Evolutionary conservation across 2,113 vertebrate species (phyloP).

Genomic region (Arvicanthis niloticus): DNA sequence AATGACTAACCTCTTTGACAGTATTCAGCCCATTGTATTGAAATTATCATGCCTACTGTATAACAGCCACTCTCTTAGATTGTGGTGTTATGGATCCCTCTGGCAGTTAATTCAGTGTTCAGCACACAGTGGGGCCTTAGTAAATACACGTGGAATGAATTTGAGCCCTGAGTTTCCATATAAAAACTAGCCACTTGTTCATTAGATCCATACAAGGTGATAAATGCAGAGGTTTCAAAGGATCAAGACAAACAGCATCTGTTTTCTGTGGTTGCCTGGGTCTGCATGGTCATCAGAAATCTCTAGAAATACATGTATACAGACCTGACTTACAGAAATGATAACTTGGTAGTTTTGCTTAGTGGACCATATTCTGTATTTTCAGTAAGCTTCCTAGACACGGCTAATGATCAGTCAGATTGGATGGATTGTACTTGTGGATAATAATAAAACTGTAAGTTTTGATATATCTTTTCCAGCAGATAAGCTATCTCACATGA

Average conservation of each 20-base stretch:
- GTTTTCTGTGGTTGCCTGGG: not conserved
- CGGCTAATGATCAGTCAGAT: not conserved
- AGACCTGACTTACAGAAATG: not conserved
- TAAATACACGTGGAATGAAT: not conserved
- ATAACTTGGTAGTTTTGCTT: not conserved
- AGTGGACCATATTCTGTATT: not conserved
- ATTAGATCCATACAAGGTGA: not conserved
- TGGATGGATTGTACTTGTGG: not conserved
- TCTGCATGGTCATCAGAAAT: not conserved
- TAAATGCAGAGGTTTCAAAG: not conserved
- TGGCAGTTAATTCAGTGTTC: not conserved
- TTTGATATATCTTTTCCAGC: conserved; percentile 22
- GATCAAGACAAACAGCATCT: not conserved
- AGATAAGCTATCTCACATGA: not conserved
- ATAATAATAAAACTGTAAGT: not conserved
- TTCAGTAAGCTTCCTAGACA: not conserved
- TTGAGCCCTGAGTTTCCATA: too few species aligned
- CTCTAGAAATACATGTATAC: not conserved
- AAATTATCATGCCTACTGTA: not conserved
- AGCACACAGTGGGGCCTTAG: not conserved
- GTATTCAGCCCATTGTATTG: not conserved
- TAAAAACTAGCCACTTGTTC: not conserved
- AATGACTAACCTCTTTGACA: not conserved
- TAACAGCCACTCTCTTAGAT: not conserved
- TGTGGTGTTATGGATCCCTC: not conserved